These are phyloP conservation scores for Tapera naevia DNA, from an alignment of 2,797 vertebrate species.

Conservation along the genomic window DNA sequence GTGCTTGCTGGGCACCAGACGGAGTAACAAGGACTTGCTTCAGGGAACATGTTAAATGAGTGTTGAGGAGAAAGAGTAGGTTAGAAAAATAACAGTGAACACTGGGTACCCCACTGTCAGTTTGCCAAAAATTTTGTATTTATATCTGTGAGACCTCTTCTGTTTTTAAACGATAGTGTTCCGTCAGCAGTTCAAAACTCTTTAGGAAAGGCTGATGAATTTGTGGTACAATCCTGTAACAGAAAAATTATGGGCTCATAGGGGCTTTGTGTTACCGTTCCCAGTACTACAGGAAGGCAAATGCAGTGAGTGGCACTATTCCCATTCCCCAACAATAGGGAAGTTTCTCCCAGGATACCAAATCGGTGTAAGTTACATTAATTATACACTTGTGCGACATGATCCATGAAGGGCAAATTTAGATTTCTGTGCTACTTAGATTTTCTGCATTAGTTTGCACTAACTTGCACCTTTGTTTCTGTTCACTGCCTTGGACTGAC, in stretches of 20 bases:
- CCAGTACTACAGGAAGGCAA: neutral
- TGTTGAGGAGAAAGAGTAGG: neutral
- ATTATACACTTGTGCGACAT: constrained; percentile 28
- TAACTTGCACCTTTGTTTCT: neutral
- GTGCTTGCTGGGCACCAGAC: neutral
- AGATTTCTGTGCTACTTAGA: neutral
- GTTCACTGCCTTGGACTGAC: neutral
- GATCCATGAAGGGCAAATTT: constrained; percentile 25
- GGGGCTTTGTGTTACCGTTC: neutral
- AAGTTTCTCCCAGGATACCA: constrained; percentile 5
- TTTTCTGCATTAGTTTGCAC: neutral
- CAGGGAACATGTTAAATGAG: neutral
- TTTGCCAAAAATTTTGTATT: neutral
- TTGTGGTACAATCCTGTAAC: neutral
- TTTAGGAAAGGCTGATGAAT: neutral
- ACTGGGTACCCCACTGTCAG: rapidly evolving
- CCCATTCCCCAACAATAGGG: constrained; percentile 32
- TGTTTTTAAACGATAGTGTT: neutral
- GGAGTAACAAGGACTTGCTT: neutral
- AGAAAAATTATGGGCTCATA: neutral
- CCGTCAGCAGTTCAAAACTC: neutral
- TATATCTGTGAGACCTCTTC: neutral
- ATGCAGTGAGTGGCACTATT: constrained; percentile 24
- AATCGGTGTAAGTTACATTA: neutral
- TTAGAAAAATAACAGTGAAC: neutral